These are phyloP conservation scores for Digitonthophagus gazella DNA, from an alignment of 2,888 invertebrate genomes.

Conservation along the genomic window DNA sequence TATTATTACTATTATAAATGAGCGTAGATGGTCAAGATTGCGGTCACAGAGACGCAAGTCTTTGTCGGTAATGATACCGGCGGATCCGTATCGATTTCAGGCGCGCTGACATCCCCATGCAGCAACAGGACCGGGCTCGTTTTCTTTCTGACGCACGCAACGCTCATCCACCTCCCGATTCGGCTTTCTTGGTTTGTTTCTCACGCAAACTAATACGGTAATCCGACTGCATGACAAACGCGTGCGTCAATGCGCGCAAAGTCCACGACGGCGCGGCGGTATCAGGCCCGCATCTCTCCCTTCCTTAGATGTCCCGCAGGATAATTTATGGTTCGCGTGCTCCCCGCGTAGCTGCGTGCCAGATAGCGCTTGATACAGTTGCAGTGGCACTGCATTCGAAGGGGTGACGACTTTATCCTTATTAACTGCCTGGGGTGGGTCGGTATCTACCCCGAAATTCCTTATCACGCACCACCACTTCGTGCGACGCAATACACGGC, in stretches of 20 bases:
- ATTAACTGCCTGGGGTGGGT: constrained; percentile 26
- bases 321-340: constrained; percentile 50
- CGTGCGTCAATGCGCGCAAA: constrained; percentile 46
- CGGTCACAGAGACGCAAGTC: constrained; percentile 26
- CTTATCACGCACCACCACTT: constrained; percentile 6
- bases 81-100: constrained; percentile 20
- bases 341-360: constrained; percentile 23
- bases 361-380: constrained; percentile 13
- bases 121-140: not conserved
- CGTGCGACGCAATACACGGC: constrained; percentile 2
- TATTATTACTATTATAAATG: constrained; percentile 19
- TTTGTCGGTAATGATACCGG: constrained; percentile 27
- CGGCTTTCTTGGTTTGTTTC: not conserved
- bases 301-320: constrained; percentile 33
- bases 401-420: constrained; percentile 24
- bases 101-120: constrained; percentile 18
- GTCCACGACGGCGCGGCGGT: constrained; percentile 41
- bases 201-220: not conserved
- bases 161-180: not conserved
- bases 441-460: constrained; percentile 19
- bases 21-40: constrained; percentile 25
- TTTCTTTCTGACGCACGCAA: not conserved
- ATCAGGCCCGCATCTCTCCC: constrained; percentile 15
- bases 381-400: constrained; percentile 38
- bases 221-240: constrained; percentile 40